phyloP scores from a whole-genome alignment of 2,888 invertebrate genomes.

The Hypsopygia costalis region DNA sequence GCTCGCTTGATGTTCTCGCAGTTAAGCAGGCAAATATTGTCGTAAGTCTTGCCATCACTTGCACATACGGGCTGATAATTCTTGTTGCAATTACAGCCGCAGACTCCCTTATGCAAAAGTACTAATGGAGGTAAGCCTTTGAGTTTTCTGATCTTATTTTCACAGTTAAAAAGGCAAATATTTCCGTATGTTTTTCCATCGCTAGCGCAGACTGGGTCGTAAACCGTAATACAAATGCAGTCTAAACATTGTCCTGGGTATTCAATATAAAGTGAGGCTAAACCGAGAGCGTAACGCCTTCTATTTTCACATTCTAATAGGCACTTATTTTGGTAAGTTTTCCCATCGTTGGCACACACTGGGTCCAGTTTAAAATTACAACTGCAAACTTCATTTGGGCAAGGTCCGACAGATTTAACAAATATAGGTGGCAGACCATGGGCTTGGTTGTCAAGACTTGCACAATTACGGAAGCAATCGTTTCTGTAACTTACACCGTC shows the following conservation, averaged over 20 bases:
- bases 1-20: conserved; percentile 17
- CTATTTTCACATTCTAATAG: conserved; percentile 28
- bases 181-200: conserved; percentile 30
- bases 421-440: conserved; percentile 16
- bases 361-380: conserved; percentile 16
- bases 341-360: conserved; percentile 31
- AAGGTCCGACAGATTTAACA: conserved; percentile 22
- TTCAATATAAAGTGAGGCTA: conserved; percentile 14
- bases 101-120: neutral
- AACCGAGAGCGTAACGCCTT: conserved; percentile 20
- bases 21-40: conserved; percentile 31
- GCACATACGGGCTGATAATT: conserved; percentile 32
- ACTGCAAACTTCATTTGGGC: conserved; percentile 22
- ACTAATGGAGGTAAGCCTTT: conserved; percentile 1
- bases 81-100: conserved; percentile 17
- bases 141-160: conserved; percentile 19
- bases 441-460: conserved; percentile 15
- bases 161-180: conserved; percentile 28
- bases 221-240: conserved; percentile 25
- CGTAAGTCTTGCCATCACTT: conserved; percentile 28
- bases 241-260: conserved; percentile 26
- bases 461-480: conserved; percentile 34
- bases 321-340: conserved; percentile 18
- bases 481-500: conserved; percentile 40
- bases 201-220: conserved; percentile 34